Evolutionary conservation across 1,140 invertebrate species (phyloP), one percentile per base, ranked within the genome.

Genomic region (Drosophila ficusphila): DNA sequence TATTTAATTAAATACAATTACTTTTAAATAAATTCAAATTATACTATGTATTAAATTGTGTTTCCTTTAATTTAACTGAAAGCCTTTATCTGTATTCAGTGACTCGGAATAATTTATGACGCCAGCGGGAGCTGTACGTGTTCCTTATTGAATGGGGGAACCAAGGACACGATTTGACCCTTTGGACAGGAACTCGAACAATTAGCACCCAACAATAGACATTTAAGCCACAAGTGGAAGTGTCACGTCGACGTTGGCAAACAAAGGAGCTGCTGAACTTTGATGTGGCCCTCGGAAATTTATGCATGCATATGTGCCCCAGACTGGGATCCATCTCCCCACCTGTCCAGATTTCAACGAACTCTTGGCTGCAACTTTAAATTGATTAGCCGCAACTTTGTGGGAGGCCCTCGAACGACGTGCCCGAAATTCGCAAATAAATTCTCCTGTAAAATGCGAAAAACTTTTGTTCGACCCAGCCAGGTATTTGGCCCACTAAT

Each of bases 311-410:
- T 60, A 82, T 81, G 72, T 47, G 68, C 27, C 54, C 31, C 39
- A 19, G 54, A 48, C 69, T 77, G 68, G 52, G 14, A 53, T 48
- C 49, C 68, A 53, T 56, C 12, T n/a, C 47, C 44, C 49, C 68
- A 53, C 52, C 12, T n/a, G 34, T 36, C n/a, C 39, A 12, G 34
- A 33, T 69, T 29, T 68, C 74, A n/a, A n/a, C n/a, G n/a, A n/a
- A n/a, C n/a, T n/a, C 60, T 73, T 83, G 78, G 57, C 49, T 70
- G 69, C 57, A 69, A 52, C 54, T 58, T 60, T 46, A 75, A 79
- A 79, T 83, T 85, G 76, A 85, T 83, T 79, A 76, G 71, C 71
- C 64, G 44, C 81, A 62, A 79, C 33, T 70, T 65, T 62, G 70
- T 31, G 49, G 58, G 53, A 11, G 39, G 29, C 41, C 23, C 21